Evolutionary conservation across 1,140 invertebrate genomes (phyloP), one percentile per base, ranked within the genome.

Genomic region (Ephestia elutella): DNA sequence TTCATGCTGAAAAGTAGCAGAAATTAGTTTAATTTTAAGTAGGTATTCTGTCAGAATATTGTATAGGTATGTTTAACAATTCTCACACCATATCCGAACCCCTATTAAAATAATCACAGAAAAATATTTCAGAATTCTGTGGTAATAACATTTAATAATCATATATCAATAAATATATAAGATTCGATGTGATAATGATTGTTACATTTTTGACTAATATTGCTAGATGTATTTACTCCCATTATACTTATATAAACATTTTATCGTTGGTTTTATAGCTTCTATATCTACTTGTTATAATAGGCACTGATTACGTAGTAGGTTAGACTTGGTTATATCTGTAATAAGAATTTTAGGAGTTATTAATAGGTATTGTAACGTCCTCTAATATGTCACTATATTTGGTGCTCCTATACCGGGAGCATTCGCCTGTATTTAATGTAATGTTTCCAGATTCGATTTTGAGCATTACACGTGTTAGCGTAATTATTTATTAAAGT

Each of bases 111-210:
- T n/a, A n/a, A n/a, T n/a, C n/a, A n/a, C n/a, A n/a, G n/a, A n/a
- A n/a, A n/a, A n/a, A n/a, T n/a, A n/a, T n/a, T n/a, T n/a, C n/a
- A n/a, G n/a, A n/a, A n/a, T n/a, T n/a, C n/a, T n/a, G n/a, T n/a
- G n/a, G n/a, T n/a, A n/a, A n/a, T 44, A 44, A 44, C 11, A 1
- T 4, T 8, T 50, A 20, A 19, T 50, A 15, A 49, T 5, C 21
- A 25, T 25, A 25, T 49, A 50, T 20, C 20, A 18, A 50, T 50
- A 18, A 49, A 54, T 15, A 10, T 53, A 30, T 57, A 64, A 56
- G 55, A 53, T 64, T 63, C 32, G 56, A 64, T 64, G 62, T 64
- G 62, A 64, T 64, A 64, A 64, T 63, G 15, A 59, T 59, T 57
- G 62, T 64, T 63, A 63, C 49, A 51, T 58, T 63, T 63, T 63